Conservation (phyloP, 2,888 invertebrate genomes). For the Myathropa florea region DNA sequence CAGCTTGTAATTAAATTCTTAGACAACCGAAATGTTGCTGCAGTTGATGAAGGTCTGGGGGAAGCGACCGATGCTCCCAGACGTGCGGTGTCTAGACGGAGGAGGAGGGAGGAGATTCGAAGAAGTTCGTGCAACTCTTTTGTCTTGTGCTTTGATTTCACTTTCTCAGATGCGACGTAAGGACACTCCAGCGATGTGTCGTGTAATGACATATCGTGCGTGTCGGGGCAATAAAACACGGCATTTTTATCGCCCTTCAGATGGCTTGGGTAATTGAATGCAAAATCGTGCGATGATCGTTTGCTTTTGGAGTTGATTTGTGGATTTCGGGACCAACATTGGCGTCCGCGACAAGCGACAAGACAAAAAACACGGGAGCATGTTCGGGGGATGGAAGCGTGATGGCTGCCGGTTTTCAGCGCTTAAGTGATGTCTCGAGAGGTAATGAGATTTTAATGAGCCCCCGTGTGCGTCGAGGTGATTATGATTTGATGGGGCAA, state of each 20-base stretch:
- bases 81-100: slow-evolving; percentile 46
- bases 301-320: slow-evolving; percentile 35
- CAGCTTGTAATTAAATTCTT: slow-evolving; percentile 51
- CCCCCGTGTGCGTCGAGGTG: slow-evolving; percentile 22
- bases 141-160: slow-evolving; percentile 51
- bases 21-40: slow-evolving; percentile 35
- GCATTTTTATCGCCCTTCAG: slow-evolving; percentile 56
- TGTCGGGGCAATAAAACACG: slow-evolving; percentile 46
- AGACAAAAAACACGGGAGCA: neutral
- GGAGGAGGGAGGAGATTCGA: neutral
- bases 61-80: neutral
- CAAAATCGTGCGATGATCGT: slow-evolving; percentile 56
- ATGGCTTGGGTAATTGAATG: slow-evolving; percentile 24
- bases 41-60: slow-evolving; percentile 38
- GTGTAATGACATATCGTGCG: slow-evolving; percentile 45
- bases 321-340: slow-evolving; percentile 30
- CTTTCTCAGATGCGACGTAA: slow-evolving; percentile 56
- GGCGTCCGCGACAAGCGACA: slow-evolving; percentile 2
- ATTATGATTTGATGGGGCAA: slow-evolving; percentile 47
- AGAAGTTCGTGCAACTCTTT: slow-evolving; percentile 59
- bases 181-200: slow-evolving; percentile 23
- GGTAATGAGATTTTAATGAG: slow-evolving; percentile 35
- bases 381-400: neutral
- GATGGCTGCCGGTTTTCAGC: neutral
- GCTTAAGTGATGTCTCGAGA: neutral